phyloP scores from a whole-genome alignment of 2,888 invertebrate species.

The Dendrolimus houi region DNA sequence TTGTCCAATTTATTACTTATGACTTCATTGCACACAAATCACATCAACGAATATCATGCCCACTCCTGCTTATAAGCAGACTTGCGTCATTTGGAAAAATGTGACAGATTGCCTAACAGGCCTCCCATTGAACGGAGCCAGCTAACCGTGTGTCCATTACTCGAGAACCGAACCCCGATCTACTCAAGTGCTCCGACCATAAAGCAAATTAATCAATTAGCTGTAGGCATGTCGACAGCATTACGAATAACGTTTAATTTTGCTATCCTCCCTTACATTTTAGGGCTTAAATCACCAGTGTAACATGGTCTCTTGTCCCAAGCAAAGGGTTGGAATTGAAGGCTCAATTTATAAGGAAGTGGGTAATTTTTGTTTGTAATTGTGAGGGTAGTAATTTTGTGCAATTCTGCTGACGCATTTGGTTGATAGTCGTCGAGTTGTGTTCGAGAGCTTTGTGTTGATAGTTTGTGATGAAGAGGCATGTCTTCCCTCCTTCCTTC shows the following conservation, averaged over 20 bases:
- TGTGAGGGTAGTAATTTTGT: slow-evolving; percentile 47
- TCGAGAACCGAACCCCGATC: slow-evolving; percentile 52
- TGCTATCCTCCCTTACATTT: slow-evolving; percentile 32
- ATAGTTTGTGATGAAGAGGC: slow-evolving; percentile 60
- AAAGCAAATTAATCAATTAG: slow-evolving; percentile 77
- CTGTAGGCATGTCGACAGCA: slow-evolving; percentile 72
- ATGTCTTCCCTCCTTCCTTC: slow-evolving; percentile 12
- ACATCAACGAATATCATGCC: background rate
- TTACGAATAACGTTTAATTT: slow-evolving; percentile 72
- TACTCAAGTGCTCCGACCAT: slow-evolving; percentile 63
- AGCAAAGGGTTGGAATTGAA: slow-evolving; percentile 8
- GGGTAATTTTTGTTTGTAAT: slow-evolving; percentile 51
- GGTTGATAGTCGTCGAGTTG: slow-evolving; percentile 51
- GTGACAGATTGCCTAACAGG: slow-evolving; percentile 72
- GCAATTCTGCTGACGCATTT: slow-evolving; percentile 70
- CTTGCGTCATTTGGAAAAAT: slow-evolving; percentile 30
- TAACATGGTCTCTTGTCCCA: slow-evolving; percentile 20
- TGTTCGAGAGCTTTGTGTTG: slow-evolving; percentile 54
- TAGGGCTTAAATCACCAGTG: slow-evolving; percentile 27
- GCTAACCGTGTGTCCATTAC: slow-evolving; percentile 62
- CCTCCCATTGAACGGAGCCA: slow-evolving; percentile 48
- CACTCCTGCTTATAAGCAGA: background rate
- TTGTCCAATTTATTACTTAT: too few relatives aligned
- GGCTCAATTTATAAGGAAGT: slow-evolving; percentile 27
- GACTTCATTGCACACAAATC: too few relatives aligned